Base-by-base conservation (phyloP, 2,888 invertebrate genomes). In the Cordilura impudica region DNA sequence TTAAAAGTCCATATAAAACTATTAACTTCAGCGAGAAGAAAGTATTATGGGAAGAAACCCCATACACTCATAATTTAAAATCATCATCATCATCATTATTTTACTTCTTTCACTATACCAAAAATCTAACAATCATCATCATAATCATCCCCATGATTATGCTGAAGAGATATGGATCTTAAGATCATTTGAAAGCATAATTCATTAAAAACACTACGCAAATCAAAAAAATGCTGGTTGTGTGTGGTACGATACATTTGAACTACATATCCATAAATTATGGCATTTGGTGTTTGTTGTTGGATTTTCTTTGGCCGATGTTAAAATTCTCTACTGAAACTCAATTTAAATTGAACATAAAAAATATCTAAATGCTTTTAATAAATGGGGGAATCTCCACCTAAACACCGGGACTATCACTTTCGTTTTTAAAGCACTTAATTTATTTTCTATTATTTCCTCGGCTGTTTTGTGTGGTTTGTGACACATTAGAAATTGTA, bases 221-320 rank as follows among this genome's bases (percentile, higher is more conserved):
- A 8, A 18, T 7, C 16, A 47, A 10, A 45, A 60, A 53, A 12
- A 51, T 51, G 66, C 58, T 45, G 66, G 60, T 69, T 23, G 35
- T 61, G 49, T 56, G 54, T 47, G 54, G 61, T 8, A 23, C 23
- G 35, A 49, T 49, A 4, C 35, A 18, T 67, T 29, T 56, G 45
- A 45, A 18, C 67, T 54, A 56, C 39, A 67, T 66, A 71, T 61
- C 29, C 54, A 66, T 79, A 75, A 79, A 61, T 79, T 79, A 79
- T 71, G 26, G 58, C 76, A 66, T 63, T 60, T 71, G 49, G 65
- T 45, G 18, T 43, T 5, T 43, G 10, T 26, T 35, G 26, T 23
- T 21, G n/a, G 23, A 16, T 21, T 31, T 21, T 39, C 3, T 47
- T 16, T 26, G 54, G 54, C 49, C 54, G 54, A 51, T 72, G 60